Conservation (phyloP, 2,888 invertebrate genomes). For the Merodon equestris region DNA sequence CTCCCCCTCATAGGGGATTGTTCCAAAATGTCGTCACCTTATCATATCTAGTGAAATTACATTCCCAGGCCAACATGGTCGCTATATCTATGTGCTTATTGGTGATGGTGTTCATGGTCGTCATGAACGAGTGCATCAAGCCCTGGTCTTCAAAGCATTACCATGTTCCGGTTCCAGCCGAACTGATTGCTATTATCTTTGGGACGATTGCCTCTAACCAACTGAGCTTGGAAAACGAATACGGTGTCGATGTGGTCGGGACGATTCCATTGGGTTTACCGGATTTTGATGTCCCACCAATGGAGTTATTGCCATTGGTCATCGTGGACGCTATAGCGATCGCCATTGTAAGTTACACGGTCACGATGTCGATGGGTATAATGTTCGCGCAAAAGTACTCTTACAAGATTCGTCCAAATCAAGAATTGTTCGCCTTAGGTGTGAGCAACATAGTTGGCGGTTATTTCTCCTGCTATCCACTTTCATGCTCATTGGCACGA, state of each 20-base stretch:
- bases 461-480: conserved; percentile 84
- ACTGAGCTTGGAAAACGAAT: conserved; percentile 80
- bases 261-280: conserved; percentile 86
- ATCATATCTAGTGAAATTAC: conserved; percentile 81
- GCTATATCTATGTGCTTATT: conserved; percentile 83
- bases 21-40: conserved; percentile 82
- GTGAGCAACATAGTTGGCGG: conserved; percentile 84
- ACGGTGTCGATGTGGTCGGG: conserved; percentile 82
- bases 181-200: conserved; percentile 85
- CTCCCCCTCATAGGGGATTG: conserved; percentile 81
- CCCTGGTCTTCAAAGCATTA: conserved; percentile 82
- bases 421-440: conserved; percentile 86
- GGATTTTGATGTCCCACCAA: conserved; percentile 80
- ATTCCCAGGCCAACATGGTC: conserved; percentile 81
- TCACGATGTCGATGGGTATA: conserved; percentile 87
- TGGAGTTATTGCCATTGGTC: conserved; percentile 81
- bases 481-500: conserved; percentile 84
- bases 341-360: conserved; percentile 85
- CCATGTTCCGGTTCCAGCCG: conserved; percentile 86
- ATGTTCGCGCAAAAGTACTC: conserved; percentile 86
- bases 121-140: conserved; percentile 84
- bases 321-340: conserved; percentile 83
- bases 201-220: conserved; percentile 84
- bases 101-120: conserved; percentile 81
- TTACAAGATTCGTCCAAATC: conserved; percentile 86